Conservation (phyloP, 53 echinoderm and acorn worm species). For the Henricia sp. region DNA sequence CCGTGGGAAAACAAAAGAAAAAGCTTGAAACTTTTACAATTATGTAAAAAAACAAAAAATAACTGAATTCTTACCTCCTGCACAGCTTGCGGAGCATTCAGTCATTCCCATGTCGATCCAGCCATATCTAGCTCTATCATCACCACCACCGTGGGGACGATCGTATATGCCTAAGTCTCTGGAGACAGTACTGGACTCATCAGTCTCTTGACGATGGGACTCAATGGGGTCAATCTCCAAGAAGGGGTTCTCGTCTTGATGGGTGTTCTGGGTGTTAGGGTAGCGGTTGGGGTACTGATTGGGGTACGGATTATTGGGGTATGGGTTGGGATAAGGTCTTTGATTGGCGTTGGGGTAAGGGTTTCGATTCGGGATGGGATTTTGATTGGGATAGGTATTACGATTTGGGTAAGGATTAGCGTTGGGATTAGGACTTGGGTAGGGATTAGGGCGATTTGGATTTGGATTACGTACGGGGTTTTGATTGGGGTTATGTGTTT, state of each 20-base stretch:
- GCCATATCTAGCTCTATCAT: conserved; percentile 58
- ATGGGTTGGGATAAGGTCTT: conserved; percentile 38
- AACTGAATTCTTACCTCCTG: conserved; percentile 90
- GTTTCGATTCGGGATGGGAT: conserved; percentile 16
- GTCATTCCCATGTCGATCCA: conserved; percentile 91
- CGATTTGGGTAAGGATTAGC: conserved; percentile 29
- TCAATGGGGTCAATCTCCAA: conserved; percentile 58
- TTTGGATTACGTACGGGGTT: conserved; percentile 17
- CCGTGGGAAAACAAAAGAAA: too few relatives aligned
- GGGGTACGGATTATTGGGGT: conserved; percentile 50
- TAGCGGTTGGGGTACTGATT: conserved; percentile 24
- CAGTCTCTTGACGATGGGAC: conserved; percentile 46
- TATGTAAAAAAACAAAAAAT: too few relatives aligned
- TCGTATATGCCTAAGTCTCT: conserved; percentile 23
- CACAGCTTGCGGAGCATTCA: conserved; percentile 89
- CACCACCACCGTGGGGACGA: conserved; percentile 8
- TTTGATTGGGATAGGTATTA: background rate
- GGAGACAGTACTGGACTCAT: conserved; percentile 38
- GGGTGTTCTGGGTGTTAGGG: conserved; percentile 27
- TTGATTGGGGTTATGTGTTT: conserved; percentile 23
- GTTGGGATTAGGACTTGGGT: conserved; percentile 22
- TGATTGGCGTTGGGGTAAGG: conserved; percentile 30
- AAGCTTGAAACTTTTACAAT: too few relatives aligned
- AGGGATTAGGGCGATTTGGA: conserved; percentile 12
- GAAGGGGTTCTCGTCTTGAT: background rate